These are phyloP conservation scores for Antrozous pallidus DNA, from an alignment of 2,797 vertebrate species.

Conservation along the genomic window DNA sequence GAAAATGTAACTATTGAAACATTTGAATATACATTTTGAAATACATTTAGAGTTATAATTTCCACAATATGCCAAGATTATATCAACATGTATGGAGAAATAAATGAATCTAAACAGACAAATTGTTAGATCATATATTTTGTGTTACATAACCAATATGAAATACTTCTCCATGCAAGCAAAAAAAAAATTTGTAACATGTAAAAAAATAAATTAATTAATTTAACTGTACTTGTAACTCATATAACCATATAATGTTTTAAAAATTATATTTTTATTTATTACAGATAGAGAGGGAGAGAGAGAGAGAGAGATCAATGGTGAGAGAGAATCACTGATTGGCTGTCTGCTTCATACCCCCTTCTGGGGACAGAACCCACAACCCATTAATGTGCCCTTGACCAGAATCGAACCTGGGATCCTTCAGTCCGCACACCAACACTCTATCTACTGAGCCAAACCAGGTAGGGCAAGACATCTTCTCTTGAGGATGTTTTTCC, in stretches of 20 bases:
- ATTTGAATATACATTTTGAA: background rate
- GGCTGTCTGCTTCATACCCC: too few relatives aligned
- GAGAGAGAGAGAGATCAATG: too few relatives aligned
- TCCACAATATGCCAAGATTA: background rate
- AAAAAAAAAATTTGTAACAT: background rate
- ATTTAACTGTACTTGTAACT: background rate
- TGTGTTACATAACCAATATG: too few relatives aligned
- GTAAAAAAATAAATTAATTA: background rate
- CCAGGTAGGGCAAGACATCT: background rate
- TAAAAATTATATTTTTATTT: too few relatives aligned
- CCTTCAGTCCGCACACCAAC: too few relatives aligned
- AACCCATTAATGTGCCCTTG: too few relatives aligned
- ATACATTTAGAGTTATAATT: background rate
- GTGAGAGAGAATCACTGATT: too few relatives aligned
- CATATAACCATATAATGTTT: background rate
- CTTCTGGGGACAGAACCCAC: too few relatives aligned
- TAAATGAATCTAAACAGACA: background rate
- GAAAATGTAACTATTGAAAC: background rate
- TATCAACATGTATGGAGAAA: background rate
- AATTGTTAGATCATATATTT: background rate
- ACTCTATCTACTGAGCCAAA: too few relatives aligned
- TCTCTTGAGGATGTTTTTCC: background rate
- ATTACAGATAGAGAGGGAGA: too few relatives aligned
- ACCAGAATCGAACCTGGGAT: too few relatives aligned
- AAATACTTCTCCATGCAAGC: background rate